Percentiles rank a stretch among this genome's conserved stretches.
These are phyloP conservation scores for Aromia moschata DNA, from an alignment of 2,888 invertebrate genomes.

Conservation along the genomic window DNA sequence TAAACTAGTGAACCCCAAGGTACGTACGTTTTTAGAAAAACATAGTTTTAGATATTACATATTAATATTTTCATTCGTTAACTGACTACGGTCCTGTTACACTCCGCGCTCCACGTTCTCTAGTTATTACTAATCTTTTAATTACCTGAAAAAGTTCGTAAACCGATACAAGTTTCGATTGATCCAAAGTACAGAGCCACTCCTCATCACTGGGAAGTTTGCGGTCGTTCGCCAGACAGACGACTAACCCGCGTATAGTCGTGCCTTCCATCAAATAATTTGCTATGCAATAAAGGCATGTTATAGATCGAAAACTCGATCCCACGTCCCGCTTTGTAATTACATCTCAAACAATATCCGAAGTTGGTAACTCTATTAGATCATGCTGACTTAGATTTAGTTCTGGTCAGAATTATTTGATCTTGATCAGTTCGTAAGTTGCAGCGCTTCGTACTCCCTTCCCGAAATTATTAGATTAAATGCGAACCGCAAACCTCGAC, in stretches of 20 bases:
- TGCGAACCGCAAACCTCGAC: constrained; percentile 13
- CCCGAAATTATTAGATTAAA: constrained; percentile 19
- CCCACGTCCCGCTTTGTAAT: constrained; percentile 29
- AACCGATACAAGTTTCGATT: too few relatives aligned
- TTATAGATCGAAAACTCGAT: constrained; percentile 15
- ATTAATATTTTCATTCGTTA: too few relatives aligned
- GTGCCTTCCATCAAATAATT: constrained; percentile 18
- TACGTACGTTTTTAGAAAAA: too few relatives aligned
- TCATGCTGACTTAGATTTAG: constrained; percentile 44
- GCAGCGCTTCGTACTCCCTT: constrained; percentile 7
- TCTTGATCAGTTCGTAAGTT: constrained; percentile 35
- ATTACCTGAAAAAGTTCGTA: too few relatives aligned
- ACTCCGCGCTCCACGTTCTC: too few relatives aligned
- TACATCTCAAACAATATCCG: constrained; percentile 38
- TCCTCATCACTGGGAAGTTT: neutral
- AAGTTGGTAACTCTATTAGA: constrained; percentile 44
- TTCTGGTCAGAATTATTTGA: constrained; percentile 39
- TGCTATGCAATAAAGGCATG: constrained; percentile 26
- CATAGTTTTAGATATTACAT: too few relatives aligned
- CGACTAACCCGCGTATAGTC: constrained; percentile 5
- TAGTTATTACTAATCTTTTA: too few relatives aligned
- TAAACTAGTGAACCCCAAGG: too few relatives aligned
- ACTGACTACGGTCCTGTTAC: too few relatives aligned
- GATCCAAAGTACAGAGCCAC: too few relatives aligned
- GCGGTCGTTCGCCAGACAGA: neutral